Conservation (phyloP, 2,888 invertebrate genomes). For the Mimumesa dahlbomi region DNA sequence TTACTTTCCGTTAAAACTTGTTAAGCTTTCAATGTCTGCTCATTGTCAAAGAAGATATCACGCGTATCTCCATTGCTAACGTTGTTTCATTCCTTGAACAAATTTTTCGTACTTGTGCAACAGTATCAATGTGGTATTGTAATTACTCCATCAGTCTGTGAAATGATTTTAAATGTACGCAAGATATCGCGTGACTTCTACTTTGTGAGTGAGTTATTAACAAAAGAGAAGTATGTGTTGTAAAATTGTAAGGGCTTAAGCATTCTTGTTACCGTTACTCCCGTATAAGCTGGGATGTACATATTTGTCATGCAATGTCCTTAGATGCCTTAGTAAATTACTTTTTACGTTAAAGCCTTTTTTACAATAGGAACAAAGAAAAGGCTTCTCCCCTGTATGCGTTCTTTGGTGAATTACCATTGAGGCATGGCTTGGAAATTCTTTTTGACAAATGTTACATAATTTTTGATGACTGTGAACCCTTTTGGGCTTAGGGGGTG, state of each 20-base stretch:
- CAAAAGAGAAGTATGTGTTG: conserved; percentile 35
- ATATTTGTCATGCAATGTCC: conserved; percentile 88
- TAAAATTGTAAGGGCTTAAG: conserved; percentile 64
- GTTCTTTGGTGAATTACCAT: conserved; percentile 90
- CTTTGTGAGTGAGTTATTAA: conserved; percentile 50
- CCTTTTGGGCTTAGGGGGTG: conserved; percentile 83
- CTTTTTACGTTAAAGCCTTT: conserved; percentile 91
- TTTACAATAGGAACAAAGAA: conserved; percentile 87
- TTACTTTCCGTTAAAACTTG: conserved; percentile 22
- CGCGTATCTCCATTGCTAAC: conserved; percentile 29
- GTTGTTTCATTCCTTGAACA: conserved; percentile 38
- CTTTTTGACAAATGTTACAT: conserved; percentile 87
- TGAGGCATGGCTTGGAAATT: conserved; percentile 89
- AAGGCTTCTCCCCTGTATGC: conserved; percentile 89
- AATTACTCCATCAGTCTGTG: conserved; percentile 50
- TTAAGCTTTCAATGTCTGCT: conserved; percentile 40
- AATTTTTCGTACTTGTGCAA: conserved; percentile 40
- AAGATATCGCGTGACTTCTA: conserved; percentile 44
- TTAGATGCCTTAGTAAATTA: conserved; percentile 87
- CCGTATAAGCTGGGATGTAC: conserved; percentile 80
- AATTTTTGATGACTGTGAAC: conserved; percentile 79
- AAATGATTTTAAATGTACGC: conserved; percentile 45
- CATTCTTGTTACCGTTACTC: conserved; percentile 78
- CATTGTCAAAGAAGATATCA: conserved; percentile 44
- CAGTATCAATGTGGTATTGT: conserved; percentile 29